Evolutionary conservation across 2,797 vertebrate genomes (phyloP), one percentile per base, ranked within the genome.

Genomic region (Neosilurus hyrtlii): DNA sequence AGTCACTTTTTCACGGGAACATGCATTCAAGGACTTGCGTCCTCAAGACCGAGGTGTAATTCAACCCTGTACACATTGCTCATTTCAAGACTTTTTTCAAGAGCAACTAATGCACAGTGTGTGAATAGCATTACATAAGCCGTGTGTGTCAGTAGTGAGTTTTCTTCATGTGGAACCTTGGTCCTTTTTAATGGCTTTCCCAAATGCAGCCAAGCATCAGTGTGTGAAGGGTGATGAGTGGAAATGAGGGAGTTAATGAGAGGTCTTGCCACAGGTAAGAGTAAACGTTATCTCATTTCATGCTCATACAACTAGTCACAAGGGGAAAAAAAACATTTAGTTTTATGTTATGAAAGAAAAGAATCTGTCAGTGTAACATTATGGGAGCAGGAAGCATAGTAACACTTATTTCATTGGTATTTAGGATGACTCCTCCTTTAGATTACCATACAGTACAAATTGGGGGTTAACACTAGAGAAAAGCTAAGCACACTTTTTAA

Each of bases 191-290:
- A 79, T 85, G 78, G 74, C 80, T 82, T 88, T 86, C 85, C 71
- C 67, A 68, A 87, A 83, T 66, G 77, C 87, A 86, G 79, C 66
- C 84, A 86, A 84, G 86, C 87, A 82, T 79, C 72, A 78, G 54
- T 9, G 24, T 80, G 52, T 78, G 82, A 85, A 72, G 65, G 18
- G 70, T 85, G 79, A 88, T 87, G 87, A 85, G 86, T 88, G 72
- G 70, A 73, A 83, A 70, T 72, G 66, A 74, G 22, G 68, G 68
- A 76, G 81, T 87, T 88, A 87, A 88, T 84, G 72, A 85, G 70
- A 83, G 86, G 85, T 85, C 73, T 80, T 24, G 51, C 62, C 20
- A 67, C 30, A 80, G 83, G 61, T 82, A 61, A 77, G 51, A 73
- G 43, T 61, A 82, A 57, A 77, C 12, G 68, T 71, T 76, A 22